These are phyloP conservation scores for Bovichtus variegatus DNA, from an alignment of 2,797 vertebrate species.

Conservation along the genomic window DNA sequence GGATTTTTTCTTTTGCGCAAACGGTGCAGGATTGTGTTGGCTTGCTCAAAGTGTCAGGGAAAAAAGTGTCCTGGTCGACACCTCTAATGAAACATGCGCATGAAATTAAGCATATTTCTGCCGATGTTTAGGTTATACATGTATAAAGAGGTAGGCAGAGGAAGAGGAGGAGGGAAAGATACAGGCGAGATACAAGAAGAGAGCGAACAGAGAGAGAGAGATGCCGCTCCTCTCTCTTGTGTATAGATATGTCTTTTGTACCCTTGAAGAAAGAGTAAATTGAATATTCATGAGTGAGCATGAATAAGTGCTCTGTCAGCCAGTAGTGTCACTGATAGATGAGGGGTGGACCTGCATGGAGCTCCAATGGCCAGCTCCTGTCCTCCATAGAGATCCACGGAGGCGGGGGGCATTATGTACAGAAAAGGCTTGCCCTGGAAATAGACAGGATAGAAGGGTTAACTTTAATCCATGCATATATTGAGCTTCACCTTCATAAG, in stretches of 20 bases:
- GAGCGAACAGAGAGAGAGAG: conserved; percentile 52
- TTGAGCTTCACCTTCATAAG: conserved; percentile 25
- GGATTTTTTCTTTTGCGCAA: conserved; percentile 91
- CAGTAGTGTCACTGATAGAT: conserved; percentile 92
- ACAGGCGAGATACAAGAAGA: conserved; percentile 9
- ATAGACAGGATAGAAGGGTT: conserved; percentile 37
- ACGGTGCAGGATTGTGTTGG: conserved; percentile 93
- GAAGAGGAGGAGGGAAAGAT: conserved; percentile 15
- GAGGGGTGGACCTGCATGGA: conserved; percentile 79
- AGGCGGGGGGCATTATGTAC: conserved; percentile 58
- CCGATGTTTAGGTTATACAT: conserved; percentile 70
- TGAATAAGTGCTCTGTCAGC: conserved; percentile 93
- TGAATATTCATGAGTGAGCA: conserved; percentile 91
- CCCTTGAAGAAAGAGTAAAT: conserved; percentile 85
- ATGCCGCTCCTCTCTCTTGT: conserved; percentile 69
- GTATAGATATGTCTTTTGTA: conserved; percentile 80
- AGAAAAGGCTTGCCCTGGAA: conserved; percentile 48
- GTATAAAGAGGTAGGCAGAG: conserved; percentile 48
- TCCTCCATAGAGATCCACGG: conserved; percentile 74
- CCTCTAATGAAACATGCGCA: conserved; percentile 92
- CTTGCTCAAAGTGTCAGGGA: conserved; percentile 90
- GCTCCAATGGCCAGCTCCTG: conserved; percentile 70
- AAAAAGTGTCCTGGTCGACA: conserved; percentile 87
- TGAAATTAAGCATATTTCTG: conserved; percentile 88
- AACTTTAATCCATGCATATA: conserved; percentile 36